A percentile compares a stretch with the other conserved stretches of the same genome.
Conservation (phyloP, 2,888 invertebrate genomes). For the Agrotis puta region DNA sequence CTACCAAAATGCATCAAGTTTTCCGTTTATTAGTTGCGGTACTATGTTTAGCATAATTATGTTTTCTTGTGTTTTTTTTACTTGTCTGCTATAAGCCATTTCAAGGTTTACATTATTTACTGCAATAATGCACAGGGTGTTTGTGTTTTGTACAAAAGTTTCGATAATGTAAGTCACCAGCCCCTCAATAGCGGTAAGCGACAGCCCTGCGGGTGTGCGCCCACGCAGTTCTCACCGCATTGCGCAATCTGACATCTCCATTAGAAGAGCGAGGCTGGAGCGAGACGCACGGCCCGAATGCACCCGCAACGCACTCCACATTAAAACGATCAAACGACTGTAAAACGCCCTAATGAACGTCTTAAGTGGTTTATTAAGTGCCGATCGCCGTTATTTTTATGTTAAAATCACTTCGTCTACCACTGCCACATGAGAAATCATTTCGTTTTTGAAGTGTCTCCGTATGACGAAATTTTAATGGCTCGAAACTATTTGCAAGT, state of each 20-base stretch:
- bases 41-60: too few relatives aligned
- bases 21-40: not conserved
- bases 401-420: slow-evolving; percentile 79
- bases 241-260: slow-evolving; percentile 88
- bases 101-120: too few relatives aligned
- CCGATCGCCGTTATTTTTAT: slow-evolving; percentile 88
- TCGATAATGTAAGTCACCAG: slow-evolving; percentile 50
- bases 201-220: slow-evolving; percentile 77
- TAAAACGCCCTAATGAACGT: slow-evolving; percentile 86
- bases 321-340: slow-evolving; percentile 87
- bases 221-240: slow-evolving; percentile 82
- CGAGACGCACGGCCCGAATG: slow-evolving; percentile 68
- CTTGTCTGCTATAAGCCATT: too few relatives aligned
- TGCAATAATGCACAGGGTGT: too few relatives aligned
- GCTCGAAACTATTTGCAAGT: slow-evolving; percentile 62
- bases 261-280: slow-evolving; percentile 78
- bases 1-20: not conserved
- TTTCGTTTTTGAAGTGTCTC: slow-evolving; percentile 62
- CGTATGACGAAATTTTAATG: slow-evolving; percentile 66
- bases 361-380: slow-evolving; percentile 90
- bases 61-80: too few relatives aligned
- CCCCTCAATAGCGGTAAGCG: slow-evolving; percentile 36
- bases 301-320: slow-evolving; percentile 77
- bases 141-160: too few relatives aligned
- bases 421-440: slow-evolving; percentile 77